Conservation (phyloP, 2,888 invertebrate species). For the Thereva nobilitata region DNA sequence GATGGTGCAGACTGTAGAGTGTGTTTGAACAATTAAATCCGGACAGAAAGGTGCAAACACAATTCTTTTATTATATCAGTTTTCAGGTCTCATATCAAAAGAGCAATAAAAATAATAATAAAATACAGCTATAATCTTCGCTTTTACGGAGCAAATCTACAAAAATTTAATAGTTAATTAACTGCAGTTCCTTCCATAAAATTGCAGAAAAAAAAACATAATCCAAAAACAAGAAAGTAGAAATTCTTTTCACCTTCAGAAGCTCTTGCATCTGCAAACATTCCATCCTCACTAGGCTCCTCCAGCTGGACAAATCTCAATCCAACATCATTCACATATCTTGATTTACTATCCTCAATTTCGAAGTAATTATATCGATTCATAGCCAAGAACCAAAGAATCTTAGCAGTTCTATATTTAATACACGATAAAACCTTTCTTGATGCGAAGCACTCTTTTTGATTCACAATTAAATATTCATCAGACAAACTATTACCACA, state of each 20-base stretch:
- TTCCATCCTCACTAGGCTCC: conserved; percentile 49
- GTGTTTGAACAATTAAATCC: no score
- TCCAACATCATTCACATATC: conserved; percentile 45
- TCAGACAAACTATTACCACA: conserved; percentile 42
- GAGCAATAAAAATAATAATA: no score
- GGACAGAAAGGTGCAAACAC: no score
- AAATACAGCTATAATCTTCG: no score
- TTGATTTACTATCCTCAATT: conserved; percentile 50
- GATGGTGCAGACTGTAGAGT: no score
- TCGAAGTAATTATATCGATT: conserved; percentile 54
- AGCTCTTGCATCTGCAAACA: conserved; percentile 52
- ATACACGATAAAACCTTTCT: conserved; percentile 53
- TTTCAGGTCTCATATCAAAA: no score
- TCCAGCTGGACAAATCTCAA: conserved; percentile 52
- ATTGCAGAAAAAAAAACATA: not conserved
- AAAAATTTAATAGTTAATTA: no score
- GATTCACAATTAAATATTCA: conserved; percentile 51
- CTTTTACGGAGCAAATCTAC: no score
- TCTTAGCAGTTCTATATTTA: conserved; percentile 53
- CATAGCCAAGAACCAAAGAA: conserved; percentile 54
- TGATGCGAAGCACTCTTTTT: conserved; percentile 51
- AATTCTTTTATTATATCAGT: no score
- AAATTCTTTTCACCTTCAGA: conserved; percentile 49
- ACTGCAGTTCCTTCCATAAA: not conserved
- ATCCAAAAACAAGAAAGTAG: not conserved